Percentiles rank a stretch among this genome's conserved stretches.
phyloP scores from a whole-genome alignment of 2,113 vertebrate species.

The Pluvialis apricaria region DNA sequence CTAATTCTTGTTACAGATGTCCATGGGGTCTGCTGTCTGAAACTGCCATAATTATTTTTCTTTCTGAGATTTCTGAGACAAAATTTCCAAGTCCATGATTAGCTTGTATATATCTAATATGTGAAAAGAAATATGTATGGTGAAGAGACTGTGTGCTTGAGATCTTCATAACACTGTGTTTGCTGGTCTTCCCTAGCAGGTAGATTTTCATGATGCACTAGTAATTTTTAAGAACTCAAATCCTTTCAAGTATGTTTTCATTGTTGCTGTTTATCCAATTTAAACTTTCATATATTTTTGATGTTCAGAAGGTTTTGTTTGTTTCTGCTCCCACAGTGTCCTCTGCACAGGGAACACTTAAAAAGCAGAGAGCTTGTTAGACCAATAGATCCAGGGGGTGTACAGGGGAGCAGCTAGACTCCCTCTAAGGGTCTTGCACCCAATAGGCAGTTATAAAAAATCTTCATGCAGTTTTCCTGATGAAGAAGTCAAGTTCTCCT shows the following conservation, averaged over 20 bases:
- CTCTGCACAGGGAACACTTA: too few species aligned
- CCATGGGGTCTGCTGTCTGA: neutral
- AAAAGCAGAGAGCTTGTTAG: neutral
- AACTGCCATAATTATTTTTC: neutral
- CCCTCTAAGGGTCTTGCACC: neutral
- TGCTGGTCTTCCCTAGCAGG: neutral
- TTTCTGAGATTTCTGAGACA: neutral
- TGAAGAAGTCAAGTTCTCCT: neutral
- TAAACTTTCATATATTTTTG: neutral
- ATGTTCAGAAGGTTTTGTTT: neutral
- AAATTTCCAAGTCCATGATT: neutral
- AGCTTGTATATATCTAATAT: neutral
- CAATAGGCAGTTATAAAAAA: neutral
- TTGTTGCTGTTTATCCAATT: neutral
- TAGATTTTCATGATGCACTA: neutral
- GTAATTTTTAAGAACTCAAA: neutral
- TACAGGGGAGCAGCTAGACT: neutral
- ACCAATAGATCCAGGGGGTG: neutral
- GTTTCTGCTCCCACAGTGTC: neutral
- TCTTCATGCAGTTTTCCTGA: neutral
- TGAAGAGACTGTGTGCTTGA: neutral
- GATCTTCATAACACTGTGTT: neutral
- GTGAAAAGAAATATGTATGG: neutral
- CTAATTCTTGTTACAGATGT: neutral
- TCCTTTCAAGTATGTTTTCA: neutral